These are phyloP conservation scores for Nasonia vitripennis DNA, from an alignment of 1,140 invertebrate genomes.

Conservation along the genomic window DNA sequence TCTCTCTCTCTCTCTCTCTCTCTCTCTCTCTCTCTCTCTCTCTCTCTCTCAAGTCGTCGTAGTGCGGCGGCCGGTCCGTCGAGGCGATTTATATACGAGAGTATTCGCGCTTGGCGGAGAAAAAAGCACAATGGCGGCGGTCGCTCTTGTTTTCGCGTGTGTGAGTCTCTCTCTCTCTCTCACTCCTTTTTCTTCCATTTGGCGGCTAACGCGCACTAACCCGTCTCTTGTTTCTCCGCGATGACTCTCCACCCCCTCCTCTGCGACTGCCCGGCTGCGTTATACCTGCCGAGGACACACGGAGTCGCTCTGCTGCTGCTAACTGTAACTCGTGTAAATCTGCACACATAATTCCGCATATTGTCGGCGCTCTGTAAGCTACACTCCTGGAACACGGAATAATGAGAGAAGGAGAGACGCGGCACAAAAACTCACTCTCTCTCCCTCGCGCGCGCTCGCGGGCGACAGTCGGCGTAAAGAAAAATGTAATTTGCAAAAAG, in stretches of 20 bases:
- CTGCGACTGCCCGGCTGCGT: not conserved
- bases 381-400: conserved; percentile 17
- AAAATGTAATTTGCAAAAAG: conserved; percentile 15
- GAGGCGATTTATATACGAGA: conserved; percentile 46
- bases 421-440: not conserved
- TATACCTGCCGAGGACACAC: conserved; percentile 44
- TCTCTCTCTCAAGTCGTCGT: not conserved
- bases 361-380: conserved; percentile 8
- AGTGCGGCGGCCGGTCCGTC: not conserved
- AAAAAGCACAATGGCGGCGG: conserved; percentile 50
- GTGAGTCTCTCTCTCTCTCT: not conserved
- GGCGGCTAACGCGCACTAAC: not conserved
- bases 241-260: conserved; percentile 33
- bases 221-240: conserved; percentile 32
- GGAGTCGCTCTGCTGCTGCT: conserved; percentile 16
- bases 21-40: not conserved
- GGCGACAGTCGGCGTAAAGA: not conserved
- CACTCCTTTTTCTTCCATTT: conserved; percentile 11
- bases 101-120: conserved; percentile 21
- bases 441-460: not conserved
- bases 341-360: conserved; percentile 26
- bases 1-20: not conserved
- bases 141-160: not conserved
- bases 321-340: conserved; percentile 42
- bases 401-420: not conserved